Evolutionary conservation across 1,140 invertebrate species (phyloP), one percentile per base, ranked within the genome.

Genomic region (Hirudo medicinalis): DNA sequence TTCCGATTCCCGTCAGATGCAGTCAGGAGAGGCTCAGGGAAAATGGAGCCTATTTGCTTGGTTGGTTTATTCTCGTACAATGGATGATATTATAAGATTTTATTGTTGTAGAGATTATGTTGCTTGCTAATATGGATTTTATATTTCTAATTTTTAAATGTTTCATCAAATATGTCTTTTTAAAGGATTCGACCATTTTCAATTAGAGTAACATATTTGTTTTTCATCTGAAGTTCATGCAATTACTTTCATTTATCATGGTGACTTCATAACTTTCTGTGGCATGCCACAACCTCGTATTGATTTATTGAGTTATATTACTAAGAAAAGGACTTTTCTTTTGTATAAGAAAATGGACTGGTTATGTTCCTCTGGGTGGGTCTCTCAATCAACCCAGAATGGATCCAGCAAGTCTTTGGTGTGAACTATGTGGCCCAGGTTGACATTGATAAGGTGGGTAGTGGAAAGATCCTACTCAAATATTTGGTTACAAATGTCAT

Each of bases 311-410:
- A 3, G 6, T 36, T 36, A 36, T 3, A 36, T 36, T 36, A 36
- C 2, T 36, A 36, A 3, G 32, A 36, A 36, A 36, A 36, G 32
- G 32, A 36, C 32, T 36, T 49, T 49, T 2, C 43, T 49, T 49
- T 49, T n/a, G 22, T 81, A 80, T 60, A 85, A 90, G 96, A 99
- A 83, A 99, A 98, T 84, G 94, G 95, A 70, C 87, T 98, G 15
- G 88, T 94, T 77, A 90, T 97, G 86, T 92, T 97, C 79, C 77
- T 99, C 67, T 99, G 94, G 92, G 85, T 99, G 76, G 95, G 96
- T 9, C 83, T 88, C 67, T 85, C 86, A 70, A 86, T 91, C 29
- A 85, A 85, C 72, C 81, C 86, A 0, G 87, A 89, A 54, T 91
- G 91, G 86, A 74, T 86, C 27, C 79, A 89, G 74, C 85, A 89